These are phyloP conservation scores for Meliscaeva auricollis DNA, from an alignment of 2,888 invertebrate species.

Conservation along the genomic window DNA sequence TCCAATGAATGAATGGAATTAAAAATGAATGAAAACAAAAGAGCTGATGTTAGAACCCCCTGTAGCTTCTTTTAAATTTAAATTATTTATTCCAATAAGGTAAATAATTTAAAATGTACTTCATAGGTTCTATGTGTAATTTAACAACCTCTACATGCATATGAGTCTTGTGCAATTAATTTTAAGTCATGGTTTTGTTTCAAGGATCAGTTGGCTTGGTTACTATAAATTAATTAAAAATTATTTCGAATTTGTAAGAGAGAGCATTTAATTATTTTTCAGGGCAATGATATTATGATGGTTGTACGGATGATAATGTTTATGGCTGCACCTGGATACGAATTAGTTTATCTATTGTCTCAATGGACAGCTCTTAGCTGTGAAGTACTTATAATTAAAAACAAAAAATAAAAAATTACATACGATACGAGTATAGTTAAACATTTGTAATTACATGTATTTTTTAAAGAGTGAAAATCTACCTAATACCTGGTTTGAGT, in stretches of 20 bases:
- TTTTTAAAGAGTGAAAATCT: slow-evolving; percentile 80
- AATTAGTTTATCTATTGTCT: slow-evolving; percentile 80
- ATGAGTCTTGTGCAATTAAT: slow-evolving; percentile 80
- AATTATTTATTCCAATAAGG: too few species aligned
- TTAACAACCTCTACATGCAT: slow-evolving; percentile 79
- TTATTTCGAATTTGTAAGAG: background rate
- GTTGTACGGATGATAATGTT: slow-evolving; percentile 79
- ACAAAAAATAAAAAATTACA: too few species aligned
- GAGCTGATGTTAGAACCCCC: too few species aligned
- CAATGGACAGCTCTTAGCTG: slow-evolving; percentile 79
- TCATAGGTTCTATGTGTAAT: slow-evolving; percentile 78
- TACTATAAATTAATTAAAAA: background rate
- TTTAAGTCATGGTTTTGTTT: slow-evolving; percentile 79
- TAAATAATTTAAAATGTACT: background rate
- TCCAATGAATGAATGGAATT: too few species aligned
- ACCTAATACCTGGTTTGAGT: slow-evolving; percentile 79
- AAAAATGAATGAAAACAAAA: too few species aligned
- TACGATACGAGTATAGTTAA: background rate
- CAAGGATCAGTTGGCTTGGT: slow-evolving; percentile 80
- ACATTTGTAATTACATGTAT: too few species aligned
- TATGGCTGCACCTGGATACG: slow-evolving; percentile 78
- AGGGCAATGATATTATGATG: slow-evolving; percentile 39
- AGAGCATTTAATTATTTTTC: background rate
- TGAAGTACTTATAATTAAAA: slow-evolving; percentile 57
- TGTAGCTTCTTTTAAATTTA: too few species aligned